Percentiles rank a stretch among this genome's conserved stretches.
Evolutionary conservation across 2,113 vertebrate genomes (phyloP).

Genomic region (Caracal caracal): DNA sequence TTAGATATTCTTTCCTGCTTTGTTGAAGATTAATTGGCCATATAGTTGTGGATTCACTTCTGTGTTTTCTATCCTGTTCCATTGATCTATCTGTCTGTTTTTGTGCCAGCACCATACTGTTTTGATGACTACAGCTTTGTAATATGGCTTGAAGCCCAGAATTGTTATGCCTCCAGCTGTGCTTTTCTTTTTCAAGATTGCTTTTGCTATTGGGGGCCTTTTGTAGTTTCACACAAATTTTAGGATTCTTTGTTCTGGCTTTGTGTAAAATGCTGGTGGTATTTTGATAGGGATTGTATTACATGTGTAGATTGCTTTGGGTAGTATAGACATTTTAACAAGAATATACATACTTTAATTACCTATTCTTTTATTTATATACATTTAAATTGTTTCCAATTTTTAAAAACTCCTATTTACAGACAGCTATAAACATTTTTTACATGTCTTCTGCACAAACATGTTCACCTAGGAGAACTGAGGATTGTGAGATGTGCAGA

Average conservation of each 20-base stretch:
- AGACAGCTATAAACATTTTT: not conserved
- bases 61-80: not conserved
- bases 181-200: not conserved
- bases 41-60: not conserved
- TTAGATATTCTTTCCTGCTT: not conserved
- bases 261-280: not conserved
- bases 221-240: not conserved
- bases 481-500: not conserved
- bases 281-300: not conserved
- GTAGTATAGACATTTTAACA: not conserved
- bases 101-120: not conserved
- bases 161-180: not conserved
- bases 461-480: not conserved
- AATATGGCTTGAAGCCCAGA: not conserved
- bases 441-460: not conserved
- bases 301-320: not conserved
- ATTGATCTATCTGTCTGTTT: not conserved
- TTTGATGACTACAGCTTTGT: not conserved
- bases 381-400: not conserved
- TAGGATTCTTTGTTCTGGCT: not conserved
- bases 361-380: not conserved
- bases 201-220: not conserved
- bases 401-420: not conserved
- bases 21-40: not conserved
- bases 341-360: not conserved